Evolutionary conservation across 2,888 invertebrate species (phyloP), one percentile per base, ranked within the genome.

Genomic region (Bunonema sp.): DNA sequence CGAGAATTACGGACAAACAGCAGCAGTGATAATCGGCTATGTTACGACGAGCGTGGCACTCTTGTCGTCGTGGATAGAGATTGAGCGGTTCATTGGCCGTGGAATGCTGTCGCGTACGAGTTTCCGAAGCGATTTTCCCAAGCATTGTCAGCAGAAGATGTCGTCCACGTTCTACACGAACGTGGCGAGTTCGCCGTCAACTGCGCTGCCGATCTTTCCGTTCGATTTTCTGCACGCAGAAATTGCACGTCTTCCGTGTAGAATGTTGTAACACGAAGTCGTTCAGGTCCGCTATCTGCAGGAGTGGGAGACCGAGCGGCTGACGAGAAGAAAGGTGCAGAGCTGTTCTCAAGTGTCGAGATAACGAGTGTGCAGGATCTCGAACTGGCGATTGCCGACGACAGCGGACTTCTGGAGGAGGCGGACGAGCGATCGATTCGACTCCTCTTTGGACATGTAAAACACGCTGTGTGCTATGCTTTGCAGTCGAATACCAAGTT

Each of bases 151-250:
- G n/a, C n/a, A n/a, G n/a, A n/a, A n/a, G n/a, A n/a, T n/a, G n/a
- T n/a, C n/a, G n/a, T n/a, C n/a, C n/a, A n/a, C n/a, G n/a, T n/a
- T n/a, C n/a, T n/a, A n/a, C n/a, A n/a, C n/a, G n/a, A n/a, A n/a
- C n/a, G n/a, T n/a, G n/a, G n/a, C n/a, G n/a, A n/a, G n/a, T n/a
- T n/a, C n/a, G n/a, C n/a, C n/a, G n/a, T n/a, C n/a, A n/a, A n/a
- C n/a, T n/a, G n/a, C n/a, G n/a, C n/a, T n/a, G n/a, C n/a, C n/a
- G n/a, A n/a, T n/a, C n/a, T 57, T 63, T 21, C 64, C 64, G 0
- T 55, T 65, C 31, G 54, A 59, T 38, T 50, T 58, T 32, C 44
- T 64, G 5, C 61, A 65, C 38, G 46, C 55, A 16, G 61, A 65
- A 49, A 54, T 65, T 16, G 15, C 21, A 20, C 7, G 4, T 22